phyloP scores from a whole-genome alignment of 2,113 vertebrate genomes.

The Hirundichthys speculiger region DNA sequence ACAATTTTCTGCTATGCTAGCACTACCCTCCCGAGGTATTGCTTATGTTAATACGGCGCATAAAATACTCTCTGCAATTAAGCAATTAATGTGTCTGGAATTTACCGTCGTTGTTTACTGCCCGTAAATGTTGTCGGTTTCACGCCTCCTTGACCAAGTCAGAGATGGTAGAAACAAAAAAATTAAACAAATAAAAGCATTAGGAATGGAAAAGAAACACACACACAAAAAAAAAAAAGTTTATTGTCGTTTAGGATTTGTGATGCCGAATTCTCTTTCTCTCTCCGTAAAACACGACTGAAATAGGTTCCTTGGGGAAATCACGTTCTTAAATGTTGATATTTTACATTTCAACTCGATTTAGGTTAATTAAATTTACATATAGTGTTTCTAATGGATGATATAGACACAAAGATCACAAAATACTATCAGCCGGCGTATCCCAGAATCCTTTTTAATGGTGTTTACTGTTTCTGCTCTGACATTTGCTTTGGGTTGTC shows the following conservation, averaged over 20 bases:
- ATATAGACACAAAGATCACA: not conserved
- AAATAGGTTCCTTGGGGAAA: not conserved
- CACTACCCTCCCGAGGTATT: constrained; percentile 83
- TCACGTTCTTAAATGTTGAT: constrained; percentile 5
- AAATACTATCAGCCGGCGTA: not conserved
- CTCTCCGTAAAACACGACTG: not conserved
- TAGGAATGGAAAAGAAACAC: not conserved
- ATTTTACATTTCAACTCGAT: constrained; percentile 3
- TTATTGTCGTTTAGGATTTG: not conserved
- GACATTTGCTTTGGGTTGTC: not conserved
- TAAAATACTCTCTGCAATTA: constrained; percentile 89
- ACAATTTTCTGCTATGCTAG: constrained; percentile 93
- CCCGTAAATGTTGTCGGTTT: constrained; percentile 79
- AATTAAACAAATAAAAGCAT: too few species aligned
- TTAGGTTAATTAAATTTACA: constrained; percentile 4
- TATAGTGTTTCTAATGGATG: not conserved
- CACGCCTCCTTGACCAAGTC: constrained; percentile 50
- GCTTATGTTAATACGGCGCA: constrained; percentile 88
- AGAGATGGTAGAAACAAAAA: constrained; percentile 37
- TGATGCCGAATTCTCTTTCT: not conserved
- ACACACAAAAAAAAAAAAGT: too few species aligned
- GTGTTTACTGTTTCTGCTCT: not conserved
- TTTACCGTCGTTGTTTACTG: constrained; percentile 74
- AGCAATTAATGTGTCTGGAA: constrained; percentile 89
- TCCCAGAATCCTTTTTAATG: not conserved